phyloP scores from a whole-genome alignment of 2,113 vertebrate genomes.

The Hippocampus zosterae region DNA sequence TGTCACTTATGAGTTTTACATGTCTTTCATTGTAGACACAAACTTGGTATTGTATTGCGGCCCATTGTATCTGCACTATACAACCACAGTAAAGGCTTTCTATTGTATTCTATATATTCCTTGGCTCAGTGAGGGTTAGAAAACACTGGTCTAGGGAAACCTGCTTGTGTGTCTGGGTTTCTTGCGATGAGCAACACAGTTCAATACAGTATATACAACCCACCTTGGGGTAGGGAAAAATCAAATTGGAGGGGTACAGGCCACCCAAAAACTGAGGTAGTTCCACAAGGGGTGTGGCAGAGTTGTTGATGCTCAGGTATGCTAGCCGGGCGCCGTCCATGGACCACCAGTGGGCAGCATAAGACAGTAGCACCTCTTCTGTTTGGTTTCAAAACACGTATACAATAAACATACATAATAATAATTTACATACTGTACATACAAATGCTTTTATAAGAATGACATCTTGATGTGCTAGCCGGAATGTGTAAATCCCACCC shows the following conservation, averaged over 20 bases:
- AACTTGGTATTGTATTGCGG: not conserved
- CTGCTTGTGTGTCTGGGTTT: not conserved
- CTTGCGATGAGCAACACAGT: not conserved
- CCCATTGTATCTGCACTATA: not conserved
- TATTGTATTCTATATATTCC: not conserved
- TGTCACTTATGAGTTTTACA: not conserved
- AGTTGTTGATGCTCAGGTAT: slow-evolving; percentile 78
- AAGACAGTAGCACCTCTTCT: slow-evolving; percentile 76
- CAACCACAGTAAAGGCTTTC: not conserved
- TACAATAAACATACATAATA: not conserved
- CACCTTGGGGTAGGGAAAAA: slow-evolving; percentile 80
- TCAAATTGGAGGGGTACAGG: slow-evolving; percentile 70
- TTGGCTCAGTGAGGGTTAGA: not conserved
- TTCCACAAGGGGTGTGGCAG: slow-evolving; percentile 79
- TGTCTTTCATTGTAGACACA: not conserved
- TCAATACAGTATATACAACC: not conserved
- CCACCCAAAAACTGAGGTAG: slow-evolving; percentile 76
- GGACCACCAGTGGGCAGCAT: slow-evolving; percentile 78
- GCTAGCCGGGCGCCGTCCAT: slow-evolving; percentile 74
- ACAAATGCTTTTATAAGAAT: not conserved
- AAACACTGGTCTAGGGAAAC: not conserved
- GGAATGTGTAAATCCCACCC: slow-evolving; percentile 51
- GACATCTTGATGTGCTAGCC: too few species aligned
- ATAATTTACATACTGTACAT: too few species aligned
- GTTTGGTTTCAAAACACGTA: slow-evolving; percentile 11